Evolutionary conservation across 2,888 invertebrate species (phyloP), one percentile per base, ranked within the genome.

Genomic region (Stegana nigrithorax): DNA sequence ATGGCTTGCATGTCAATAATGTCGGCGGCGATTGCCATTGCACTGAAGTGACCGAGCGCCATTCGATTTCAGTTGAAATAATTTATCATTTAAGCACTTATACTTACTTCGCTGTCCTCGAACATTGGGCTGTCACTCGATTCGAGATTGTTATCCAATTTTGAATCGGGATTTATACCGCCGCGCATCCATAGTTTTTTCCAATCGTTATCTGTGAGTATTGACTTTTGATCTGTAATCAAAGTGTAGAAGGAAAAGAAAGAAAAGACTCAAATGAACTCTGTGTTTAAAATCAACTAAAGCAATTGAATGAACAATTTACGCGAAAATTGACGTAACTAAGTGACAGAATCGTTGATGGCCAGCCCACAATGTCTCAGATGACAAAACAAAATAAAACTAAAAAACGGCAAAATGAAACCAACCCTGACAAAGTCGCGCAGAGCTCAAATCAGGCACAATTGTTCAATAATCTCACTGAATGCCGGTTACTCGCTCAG

Each of bases 151-250:
- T 85, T 85, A 81, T 82, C 83, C 80, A 81, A 83, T 81, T 85
- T 85, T 71, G 84, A 78, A 70, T 84, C 85, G 70, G 83, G 80
- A 81, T 80, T 84, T 73, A 84, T 81, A 74, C 82, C 84, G 67
- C 84, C 83, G 72, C 84, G 84, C 84, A 85, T 84, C 85, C 85
- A 85, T 78, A 86, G 78, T 70, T 85, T 86, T 76, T 85, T 86
- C 86, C 86, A 86, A 71, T 86, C 86, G 79, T 81, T 85, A 78
- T 86, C 85, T 78, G 86, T 86, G 71, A 86, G 81, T 82, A 86
- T 85, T 78, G 86, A 85, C 81, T 86, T 86, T 81, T 86, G 85
- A 77, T 85, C 86, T 86, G 80, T 27, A 79, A 68, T 60, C 68
- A 73, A 64, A 63, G n/a, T n/a, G n/a, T n/a, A 39, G 58, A 63